Conservation (phyloP, 2,113 vertebrate genomes). For the Eonycteris spelaea region DNA sequence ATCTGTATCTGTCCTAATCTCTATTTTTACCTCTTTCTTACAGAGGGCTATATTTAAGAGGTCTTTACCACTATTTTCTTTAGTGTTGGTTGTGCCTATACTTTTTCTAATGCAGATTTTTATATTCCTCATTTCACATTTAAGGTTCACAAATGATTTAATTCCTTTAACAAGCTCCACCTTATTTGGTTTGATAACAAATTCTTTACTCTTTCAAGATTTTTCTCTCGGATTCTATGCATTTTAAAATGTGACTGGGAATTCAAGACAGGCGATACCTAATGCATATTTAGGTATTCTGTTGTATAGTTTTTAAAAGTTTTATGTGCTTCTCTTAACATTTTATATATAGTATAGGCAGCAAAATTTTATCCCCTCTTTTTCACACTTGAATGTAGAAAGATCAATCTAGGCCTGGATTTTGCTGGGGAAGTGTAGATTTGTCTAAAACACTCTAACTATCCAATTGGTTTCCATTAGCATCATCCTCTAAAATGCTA, state of each 20-base stretch:
- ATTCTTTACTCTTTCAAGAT: background rate
- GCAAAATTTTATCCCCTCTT: background rate
- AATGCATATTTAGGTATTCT: background rate
- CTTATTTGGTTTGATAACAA: background rate
- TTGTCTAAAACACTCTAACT: conserved; percentile 4
- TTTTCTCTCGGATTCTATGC: background rate
- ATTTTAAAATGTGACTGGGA: background rate
- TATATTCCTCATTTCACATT: background rate
- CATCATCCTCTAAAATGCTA: conserved; percentile 20
- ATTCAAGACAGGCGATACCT: background rate
- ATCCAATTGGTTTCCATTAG: conserved; percentile 43
- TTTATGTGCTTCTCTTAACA: background rate
- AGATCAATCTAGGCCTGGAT: background rate
- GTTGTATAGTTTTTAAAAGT: background rate
- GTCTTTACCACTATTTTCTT: background rate
- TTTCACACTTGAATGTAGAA: background rate
- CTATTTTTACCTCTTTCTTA: background rate
- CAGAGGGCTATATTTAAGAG: background rate
- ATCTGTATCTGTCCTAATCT: background rate
- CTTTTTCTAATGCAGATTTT: background rate
- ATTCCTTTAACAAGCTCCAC: background rate
- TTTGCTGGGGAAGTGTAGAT: background rate
- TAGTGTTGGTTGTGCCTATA: background rate
- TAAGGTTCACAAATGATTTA: background rate
- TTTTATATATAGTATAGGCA: background rate